These are phyloP conservation scores for Bucco capensis DNA, from an alignment of 2,113 vertebrate genomes.

Conservation along the genomic window DNA sequence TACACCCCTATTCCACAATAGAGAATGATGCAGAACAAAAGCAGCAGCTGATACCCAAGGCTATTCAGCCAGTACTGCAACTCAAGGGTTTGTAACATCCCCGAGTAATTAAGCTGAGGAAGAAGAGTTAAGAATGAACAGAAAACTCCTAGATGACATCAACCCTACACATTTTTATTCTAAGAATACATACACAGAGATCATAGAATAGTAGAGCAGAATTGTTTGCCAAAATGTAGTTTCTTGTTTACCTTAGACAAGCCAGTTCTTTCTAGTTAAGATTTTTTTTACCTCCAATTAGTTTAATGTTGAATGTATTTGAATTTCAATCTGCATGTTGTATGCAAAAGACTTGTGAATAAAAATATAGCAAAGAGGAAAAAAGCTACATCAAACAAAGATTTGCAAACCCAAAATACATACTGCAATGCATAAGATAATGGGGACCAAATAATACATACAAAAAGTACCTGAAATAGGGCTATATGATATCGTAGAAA, in stretches of 20 bases:
- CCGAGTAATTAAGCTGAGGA: background rate
- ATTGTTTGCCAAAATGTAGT: background rate
- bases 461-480: background rate
- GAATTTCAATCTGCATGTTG: background rate
- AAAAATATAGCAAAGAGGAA: background rate
- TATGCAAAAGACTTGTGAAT: background rate
- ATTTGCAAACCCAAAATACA: background rate
- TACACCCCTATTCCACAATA: background rate
- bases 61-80: background rate
- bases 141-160: background rate
- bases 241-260: background rate
- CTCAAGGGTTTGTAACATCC: background rate
- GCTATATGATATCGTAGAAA: background rate
- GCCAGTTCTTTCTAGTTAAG: background rate
- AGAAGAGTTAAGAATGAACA: background rate
- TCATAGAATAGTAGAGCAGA: background rate
- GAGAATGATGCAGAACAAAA: background rate
- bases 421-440: background rate
- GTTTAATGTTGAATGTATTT: background rate
- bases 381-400: background rate
- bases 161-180: background rate
- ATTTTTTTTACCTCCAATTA: background rate
- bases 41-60: accelerated
- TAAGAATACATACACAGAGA: background rate
- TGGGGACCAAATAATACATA: background rate